These are phyloP conservation scores for Pectinophora gossypiella DNA, from an alignment of 1,140 invertebrate species.

Conservation along the genomic window DNA sequence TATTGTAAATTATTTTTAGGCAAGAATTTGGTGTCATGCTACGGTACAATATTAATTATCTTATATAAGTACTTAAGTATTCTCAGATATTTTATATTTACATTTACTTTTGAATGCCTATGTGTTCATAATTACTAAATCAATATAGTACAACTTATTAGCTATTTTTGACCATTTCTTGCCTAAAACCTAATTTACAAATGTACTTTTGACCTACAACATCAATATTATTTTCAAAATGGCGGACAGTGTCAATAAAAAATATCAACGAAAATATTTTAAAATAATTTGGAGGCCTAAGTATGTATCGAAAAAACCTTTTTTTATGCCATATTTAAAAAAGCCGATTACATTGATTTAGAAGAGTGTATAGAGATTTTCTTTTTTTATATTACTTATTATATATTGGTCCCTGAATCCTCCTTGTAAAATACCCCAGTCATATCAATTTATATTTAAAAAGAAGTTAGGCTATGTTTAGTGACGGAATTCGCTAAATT, in stretches of 20 bases:
- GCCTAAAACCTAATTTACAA: too few species aligned
- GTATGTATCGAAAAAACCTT: slow-evolving; percentile 12
- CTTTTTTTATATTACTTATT: not conserved
- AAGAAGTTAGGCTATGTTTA: slow-evolving; percentile 36
- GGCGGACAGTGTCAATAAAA: too few species aligned
- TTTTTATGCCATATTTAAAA: not conserved
- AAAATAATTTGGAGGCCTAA: not conserved
- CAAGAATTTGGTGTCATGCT: not conserved
- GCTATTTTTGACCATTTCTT: too few species aligned
- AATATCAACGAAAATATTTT: not conserved
- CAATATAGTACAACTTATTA: too few species aligned
- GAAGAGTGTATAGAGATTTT: not conserved
- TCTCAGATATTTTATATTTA: too few species aligned
- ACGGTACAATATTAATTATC: too few species aligned
- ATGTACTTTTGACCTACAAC: too few species aligned
- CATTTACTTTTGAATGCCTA: too few species aligned
- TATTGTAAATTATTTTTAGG: not conserved
- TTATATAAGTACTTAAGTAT: too few species aligned
- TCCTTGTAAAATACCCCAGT: slow-evolving; percentile 49
- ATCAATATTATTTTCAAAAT: too few species aligned
- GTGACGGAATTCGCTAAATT: slow-evolving; percentile 27
- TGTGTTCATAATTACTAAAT: too few species aligned
- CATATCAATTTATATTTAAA: slow-evolving; percentile 61
- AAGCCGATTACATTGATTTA: not conserved
- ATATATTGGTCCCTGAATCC: slow-evolving; percentile 17